Conservation (phyloP, 2,113 vertebrate species). For the Girardinichthys multiradiatus region DNA sequence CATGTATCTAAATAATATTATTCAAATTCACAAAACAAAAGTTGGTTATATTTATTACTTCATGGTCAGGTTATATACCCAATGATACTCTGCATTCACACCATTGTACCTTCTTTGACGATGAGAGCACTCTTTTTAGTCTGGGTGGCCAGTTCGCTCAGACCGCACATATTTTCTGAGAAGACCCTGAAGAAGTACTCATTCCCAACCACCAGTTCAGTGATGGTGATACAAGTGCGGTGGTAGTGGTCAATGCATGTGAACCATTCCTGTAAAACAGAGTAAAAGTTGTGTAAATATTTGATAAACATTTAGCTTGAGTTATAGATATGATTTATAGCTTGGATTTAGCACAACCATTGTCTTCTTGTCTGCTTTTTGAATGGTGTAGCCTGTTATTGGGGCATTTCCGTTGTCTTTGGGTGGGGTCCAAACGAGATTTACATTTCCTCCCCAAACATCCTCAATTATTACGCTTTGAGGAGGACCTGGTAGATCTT, state of each 20-base stretch:
- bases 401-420: slow-evolving; percentile 92
- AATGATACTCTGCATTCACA: too few relatives aligned
- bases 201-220: slow-evolving; percentile 93
- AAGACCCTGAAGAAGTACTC: slow-evolving; percentile 96
- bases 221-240: slow-evolving; percentile 90
- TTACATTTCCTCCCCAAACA: slow-evolving; percentile 95
- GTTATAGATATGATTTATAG: background rate
- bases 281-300: background rate
- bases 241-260: slow-evolving; percentile 93
- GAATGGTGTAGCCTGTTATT: slow-evolving; percentile 96
- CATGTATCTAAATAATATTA: background rate
- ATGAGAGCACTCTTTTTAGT: slow-evolving; percentile 94
- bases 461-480: slow-evolving; percentile 89
- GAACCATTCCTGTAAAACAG: slow-evolving; percentile 79
- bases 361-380: slow-evolving; percentile 99
- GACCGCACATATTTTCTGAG: slow-evolving; percentile 95
- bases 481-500: slow-evolving; percentile 94
- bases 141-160: slow-evolving; percentile 90
- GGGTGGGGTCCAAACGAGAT: slow-evolving; percentile 91
- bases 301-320: too few relatives aligned
- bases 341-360: slow-evolving; percentile 80
- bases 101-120: slow-evolving; percentile 89
- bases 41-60: too few relatives aligned
- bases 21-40: background rate
- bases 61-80: too few relatives aligned